Percentiles rank a stretch among this genome's conserved stretches.
phyloP scores from a whole-genome alignment of 1,140 invertebrate species.

The Sinonovacula constricta region DNA sequence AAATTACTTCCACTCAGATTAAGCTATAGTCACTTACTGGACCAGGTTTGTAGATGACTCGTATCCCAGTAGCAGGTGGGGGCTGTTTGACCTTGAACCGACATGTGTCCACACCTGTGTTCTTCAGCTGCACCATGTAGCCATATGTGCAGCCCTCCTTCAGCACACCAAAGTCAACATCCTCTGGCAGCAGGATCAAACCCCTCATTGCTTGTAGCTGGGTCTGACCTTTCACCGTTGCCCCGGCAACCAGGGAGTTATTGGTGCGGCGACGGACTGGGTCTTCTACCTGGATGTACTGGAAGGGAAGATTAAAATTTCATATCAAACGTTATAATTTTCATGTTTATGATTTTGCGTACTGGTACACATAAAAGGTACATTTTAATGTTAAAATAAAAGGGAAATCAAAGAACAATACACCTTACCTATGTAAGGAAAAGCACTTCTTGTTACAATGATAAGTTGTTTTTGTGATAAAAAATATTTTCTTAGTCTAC shows the following conservation, averaged over 20 bases:
- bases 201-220: slow-evolving; percentile 70
- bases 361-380: too few relatives aligned
- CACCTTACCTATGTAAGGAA: too few relatives aligned
- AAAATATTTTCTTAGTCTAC: too few relatives aligned
- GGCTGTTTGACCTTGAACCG: slow-evolving; percentile 77
- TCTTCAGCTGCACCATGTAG: slow-evolving; percentile 71
- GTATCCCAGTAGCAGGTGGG: slow-evolving; percentile 76
- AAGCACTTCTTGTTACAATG: too few relatives aligned
- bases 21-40: slow-evolving; percentile 67
- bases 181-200: slow-evolving; percentile 72
- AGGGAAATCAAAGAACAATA: too few relatives aligned
- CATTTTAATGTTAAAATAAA: too few relatives aligned
- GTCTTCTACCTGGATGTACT: slow-evolving; percentile 74
- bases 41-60: slow-evolving; percentile 75
- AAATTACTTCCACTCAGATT: too few relatives aligned
- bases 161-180: slow-evolving; percentile 76
- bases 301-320: too few relatives aligned
- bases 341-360: too few relatives aligned
- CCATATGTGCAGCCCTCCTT: slow-evolving; percentile 75
- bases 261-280: slow-evolving; percentile 73
- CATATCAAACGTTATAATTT: too few relatives aligned
- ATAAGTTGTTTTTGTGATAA: too few relatives aligned
- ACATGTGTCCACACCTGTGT: slow-evolving; percentile 77
- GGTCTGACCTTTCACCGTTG: slow-evolving; percentile 63
- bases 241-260: slow-evolving; percentile 70